A percentile compares a stretch with the other conserved stretches of the same genome.
Conservation (phyloP, 2,113 vertebrate genomes). For the Chroicocephalus ridibundus region DNA sequence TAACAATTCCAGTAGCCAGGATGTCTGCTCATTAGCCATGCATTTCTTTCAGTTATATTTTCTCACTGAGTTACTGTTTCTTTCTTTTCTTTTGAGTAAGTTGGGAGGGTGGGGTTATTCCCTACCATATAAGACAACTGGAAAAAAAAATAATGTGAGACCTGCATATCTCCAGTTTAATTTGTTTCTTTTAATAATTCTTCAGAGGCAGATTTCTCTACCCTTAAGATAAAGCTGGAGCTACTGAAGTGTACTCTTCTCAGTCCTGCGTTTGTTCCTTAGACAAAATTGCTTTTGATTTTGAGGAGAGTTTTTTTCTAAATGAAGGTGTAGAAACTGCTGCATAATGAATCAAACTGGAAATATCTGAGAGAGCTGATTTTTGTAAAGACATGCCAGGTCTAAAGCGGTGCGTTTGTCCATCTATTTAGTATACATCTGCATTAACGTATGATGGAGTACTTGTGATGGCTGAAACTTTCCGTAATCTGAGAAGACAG, state of each 20-base stretch:
- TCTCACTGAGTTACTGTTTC: neutral
- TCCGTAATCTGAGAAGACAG: slow-evolving; percentile 93
- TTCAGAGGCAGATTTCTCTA: neutral
- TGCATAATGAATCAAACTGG: neutral
- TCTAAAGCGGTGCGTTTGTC: neutral
- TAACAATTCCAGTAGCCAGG: neutral
- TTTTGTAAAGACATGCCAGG: neutral
- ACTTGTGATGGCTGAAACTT: slow-evolving; percentile 98
- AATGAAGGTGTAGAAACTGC: neutral
- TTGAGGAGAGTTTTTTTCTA: neutral
- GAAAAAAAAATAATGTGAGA: neutral
- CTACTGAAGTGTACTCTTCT: neutral
- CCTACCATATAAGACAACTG: neutral
- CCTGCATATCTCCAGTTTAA: neutral
- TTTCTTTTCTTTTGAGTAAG: neutral
- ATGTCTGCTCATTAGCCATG: neutral
- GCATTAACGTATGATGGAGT: slow-evolving; percentile 96
- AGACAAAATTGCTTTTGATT: neutral
- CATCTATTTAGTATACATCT: slow-evolving; percentile 88
- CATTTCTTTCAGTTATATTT: neutral
- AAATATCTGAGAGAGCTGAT: neutral
- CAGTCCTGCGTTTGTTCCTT: neutral
- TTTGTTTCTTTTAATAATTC: neutral
- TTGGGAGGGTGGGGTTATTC: neutral
- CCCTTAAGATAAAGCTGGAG: neutral